These are phyloP conservation scores for Sardinella longiceps DNA, from an alignment of 2,797 vertebrate species.

Conservation along the genomic window DNA sequence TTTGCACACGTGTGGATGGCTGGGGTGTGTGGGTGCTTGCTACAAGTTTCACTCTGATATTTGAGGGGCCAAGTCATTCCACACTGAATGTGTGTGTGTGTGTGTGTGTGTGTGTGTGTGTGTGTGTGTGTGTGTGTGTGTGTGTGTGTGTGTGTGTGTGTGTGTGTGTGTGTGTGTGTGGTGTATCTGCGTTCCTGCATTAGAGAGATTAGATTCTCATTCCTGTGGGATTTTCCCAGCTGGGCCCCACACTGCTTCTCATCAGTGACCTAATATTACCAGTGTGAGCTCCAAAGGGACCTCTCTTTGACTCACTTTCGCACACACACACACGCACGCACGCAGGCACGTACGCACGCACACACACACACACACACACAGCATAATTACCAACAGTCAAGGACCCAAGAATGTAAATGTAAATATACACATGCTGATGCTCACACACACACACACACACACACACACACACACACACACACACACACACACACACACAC, in stretches of 20 bases:
- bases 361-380: neutral
- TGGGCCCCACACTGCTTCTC: neutral
- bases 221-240: conserved; percentile 6
- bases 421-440: no score
- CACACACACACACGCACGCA: neutral
- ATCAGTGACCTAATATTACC: conserved; percentile 14
- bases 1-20: neutral
- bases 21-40: neutral
- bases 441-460: no score
- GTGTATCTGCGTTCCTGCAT: neutral
- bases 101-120: neutral
- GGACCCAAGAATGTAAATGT: no score
- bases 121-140: neutral
- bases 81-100: conserved; percentile 19
- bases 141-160: conserved; percentile 5
- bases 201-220: conserved; percentile 17
- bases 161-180: conserved; percentile 15
- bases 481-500: no score
- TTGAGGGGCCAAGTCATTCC: neutral
- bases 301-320: neutral
- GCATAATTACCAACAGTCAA: no score
- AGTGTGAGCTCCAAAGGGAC: neutral
- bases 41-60: neutral
- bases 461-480: no score
- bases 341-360: neutral